Conservation (phyloP, 2,113 vertebrate genomes). For the Polypterus bichir region DNA sequence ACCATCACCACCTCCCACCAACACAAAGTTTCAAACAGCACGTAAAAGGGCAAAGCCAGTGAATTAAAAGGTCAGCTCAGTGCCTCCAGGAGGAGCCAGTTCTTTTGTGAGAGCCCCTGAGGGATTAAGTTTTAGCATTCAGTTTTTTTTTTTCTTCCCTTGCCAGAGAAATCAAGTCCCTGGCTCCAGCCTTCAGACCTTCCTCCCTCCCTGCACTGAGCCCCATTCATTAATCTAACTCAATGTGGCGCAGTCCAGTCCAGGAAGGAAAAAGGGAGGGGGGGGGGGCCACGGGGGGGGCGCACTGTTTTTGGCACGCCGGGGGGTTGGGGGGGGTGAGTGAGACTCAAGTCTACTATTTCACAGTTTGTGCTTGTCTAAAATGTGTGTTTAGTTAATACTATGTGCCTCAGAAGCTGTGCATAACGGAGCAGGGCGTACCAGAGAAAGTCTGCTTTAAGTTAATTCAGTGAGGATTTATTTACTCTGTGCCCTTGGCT, state of each 20-base stretch:
- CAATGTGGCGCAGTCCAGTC: conserved; percentile 24
- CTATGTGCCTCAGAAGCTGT: conserved; percentile 11
- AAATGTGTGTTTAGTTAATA: conserved; percentile 21
- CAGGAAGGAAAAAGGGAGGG: conserved; percentile 47
- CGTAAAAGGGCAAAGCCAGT: conserved; percentile 58
- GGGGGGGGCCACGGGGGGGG: conserved; percentile 13
- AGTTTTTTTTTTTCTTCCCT: conserved; percentile 43
- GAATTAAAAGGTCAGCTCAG: conserved; percentile 60
- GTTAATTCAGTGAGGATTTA: conserved; percentile 11
- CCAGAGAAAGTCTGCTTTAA: conserved; percentile 3
- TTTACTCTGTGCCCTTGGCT: conserved; percentile 15
- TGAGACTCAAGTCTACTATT: conserved; percentile 23
- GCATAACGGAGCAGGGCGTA: not conserved
- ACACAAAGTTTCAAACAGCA: conserved; percentile 38
- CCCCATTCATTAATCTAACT: conserved; percentile 57
- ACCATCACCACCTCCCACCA: conserved; percentile 19
- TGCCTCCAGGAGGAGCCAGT: conserved; percentile 54
- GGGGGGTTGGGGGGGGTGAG: conserved; percentile 11
- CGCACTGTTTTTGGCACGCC: conserved; percentile 2
- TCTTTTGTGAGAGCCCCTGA: conserved; percentile 56
- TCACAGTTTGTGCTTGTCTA: conserved; percentile 15
- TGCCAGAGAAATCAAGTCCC: conserved; percentile 51
- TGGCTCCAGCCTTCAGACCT: conserved; percentile 39
- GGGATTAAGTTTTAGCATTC: conserved; percentile 45
- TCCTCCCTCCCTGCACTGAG: conserved; percentile 51